These are phyloP conservation scores for Petrolisthes manimaculis DNA, from an alignment of 2,888 invertebrate species.

Conservation along the genomic window DNA sequence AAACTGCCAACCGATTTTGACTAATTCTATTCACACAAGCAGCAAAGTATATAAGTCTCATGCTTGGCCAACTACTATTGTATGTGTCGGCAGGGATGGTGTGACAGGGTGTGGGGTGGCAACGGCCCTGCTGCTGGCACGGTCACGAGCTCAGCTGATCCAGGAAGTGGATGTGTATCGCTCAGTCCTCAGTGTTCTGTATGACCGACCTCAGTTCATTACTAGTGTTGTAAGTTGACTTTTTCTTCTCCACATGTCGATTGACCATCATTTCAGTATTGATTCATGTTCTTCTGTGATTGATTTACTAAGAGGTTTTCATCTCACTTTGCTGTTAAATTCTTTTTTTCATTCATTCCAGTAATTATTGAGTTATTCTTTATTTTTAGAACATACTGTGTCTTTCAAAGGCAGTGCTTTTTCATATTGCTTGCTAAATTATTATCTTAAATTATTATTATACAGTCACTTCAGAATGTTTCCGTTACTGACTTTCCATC, in stretches of 20 bases:
- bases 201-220: conserved; percentile 46
- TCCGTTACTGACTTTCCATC: background rate
- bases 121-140: background rate
- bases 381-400: too few species aligned
- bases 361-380: too few species aligned
- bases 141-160: background rate
- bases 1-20: too few species aligned
- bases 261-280: background rate
- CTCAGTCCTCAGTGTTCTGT: conserved; percentile 24
- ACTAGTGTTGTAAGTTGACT: conserved; percentile 18
- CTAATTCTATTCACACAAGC: too few species aligned
- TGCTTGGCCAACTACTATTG: too few species aligned
- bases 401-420: too few species aligned
- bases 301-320: too few species aligned
- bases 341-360: too few species aligned
- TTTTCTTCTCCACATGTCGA: background rate
- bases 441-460: background rate
- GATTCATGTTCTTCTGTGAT: too few species aligned
- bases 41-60: too few species aligned
- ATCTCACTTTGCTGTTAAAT: too few species aligned
- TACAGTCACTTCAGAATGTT: background rate
- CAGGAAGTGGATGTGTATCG: conserved; percentile 38
- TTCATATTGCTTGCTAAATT: background rate
- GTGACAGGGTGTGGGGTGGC: background rate
- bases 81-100: background rate